Percentiles rank a stretch among this genome's conserved stretches.
Evolutionary conservation across 1,140 invertebrate species (phyloP).

Genomic region (Pseudomyrmex concolor): DNA sequence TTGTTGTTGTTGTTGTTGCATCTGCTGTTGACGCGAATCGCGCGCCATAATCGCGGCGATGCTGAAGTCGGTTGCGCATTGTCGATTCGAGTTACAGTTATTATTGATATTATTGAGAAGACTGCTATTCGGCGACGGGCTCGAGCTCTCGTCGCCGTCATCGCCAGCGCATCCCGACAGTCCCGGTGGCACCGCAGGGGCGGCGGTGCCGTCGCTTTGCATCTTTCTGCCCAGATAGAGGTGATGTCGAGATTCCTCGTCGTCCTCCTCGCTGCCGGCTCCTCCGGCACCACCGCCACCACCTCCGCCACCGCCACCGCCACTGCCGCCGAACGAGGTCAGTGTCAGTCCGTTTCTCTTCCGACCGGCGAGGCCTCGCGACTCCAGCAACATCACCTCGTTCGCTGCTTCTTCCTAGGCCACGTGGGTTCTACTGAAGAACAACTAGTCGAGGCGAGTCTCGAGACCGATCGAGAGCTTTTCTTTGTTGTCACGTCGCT

Average conservation of each 20-base stretch:
- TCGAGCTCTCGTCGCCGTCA: constrained; percentile 81
- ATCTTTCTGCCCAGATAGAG: constrained; percentile 86
- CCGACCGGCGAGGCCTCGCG: constrained; percentile 84
- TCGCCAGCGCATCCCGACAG: constrained; percentile 78
- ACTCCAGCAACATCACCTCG: constrained; percentile 85
- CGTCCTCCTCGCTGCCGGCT: constrained; percentile 83
- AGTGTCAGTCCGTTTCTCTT: constrained; percentile 85
- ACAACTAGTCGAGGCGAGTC: constrained; percentile 12
- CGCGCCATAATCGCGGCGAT: constrained; percentile 91
- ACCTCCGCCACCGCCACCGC: constrained; percentile 79
- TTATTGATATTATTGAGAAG: constrained; percentile 82
- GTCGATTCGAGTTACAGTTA: constrained; percentile 83
- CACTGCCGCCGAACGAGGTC: constrained; percentile 82
- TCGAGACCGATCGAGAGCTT: not conserved
- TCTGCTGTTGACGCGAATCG: constrained; percentile 86
- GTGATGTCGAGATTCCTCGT: constrained; percentile 84
- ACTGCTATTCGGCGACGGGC: constrained; percentile 82
- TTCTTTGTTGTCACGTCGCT: not conserved
- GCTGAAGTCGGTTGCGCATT: constrained; percentile 93
- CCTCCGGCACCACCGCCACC: constrained; percentile 75
- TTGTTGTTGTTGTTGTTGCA: constrained; percentile 71
- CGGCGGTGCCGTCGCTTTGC: constrained; percentile 82
- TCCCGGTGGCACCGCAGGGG: constrained; percentile 76
- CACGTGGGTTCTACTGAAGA: constrained; percentile 44
- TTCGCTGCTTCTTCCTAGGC: constrained; percentile 65